Evolutionary conservation across 2,797 vertebrate species (phyloP).

Genomic region (Pempheris klunzingeri): DNA sequence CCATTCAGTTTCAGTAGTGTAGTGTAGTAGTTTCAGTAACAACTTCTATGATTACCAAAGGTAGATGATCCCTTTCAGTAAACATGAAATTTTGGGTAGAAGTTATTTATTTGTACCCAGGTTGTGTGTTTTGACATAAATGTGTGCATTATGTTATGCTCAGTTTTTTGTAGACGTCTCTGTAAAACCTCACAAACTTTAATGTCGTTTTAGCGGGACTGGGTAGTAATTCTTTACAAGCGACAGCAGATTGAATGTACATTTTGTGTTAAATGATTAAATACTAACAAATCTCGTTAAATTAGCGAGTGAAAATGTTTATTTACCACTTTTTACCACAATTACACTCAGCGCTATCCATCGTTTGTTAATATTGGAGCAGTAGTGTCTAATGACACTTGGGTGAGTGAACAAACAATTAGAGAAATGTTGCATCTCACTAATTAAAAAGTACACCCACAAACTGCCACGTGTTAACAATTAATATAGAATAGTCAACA

Average conservation of each 20-base stretch:
- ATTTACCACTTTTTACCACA: background rate
- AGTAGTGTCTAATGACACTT: no score
- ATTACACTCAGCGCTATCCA: no score
- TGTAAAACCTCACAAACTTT: background rate
- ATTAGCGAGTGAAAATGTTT: background rate
- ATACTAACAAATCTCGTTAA: conserved; percentile 10
- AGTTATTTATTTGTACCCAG: background rate
- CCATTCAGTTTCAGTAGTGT: conserved; percentile 9
- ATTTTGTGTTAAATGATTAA: conserved; percentile 19
- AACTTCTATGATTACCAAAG: conserved; percentile 4
- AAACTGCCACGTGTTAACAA: no score
- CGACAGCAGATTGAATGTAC: conserved; percentile 17
- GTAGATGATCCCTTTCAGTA: conserved; percentile 16
- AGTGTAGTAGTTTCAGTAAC: conserved; percentile 22
- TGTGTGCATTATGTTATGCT: background rate
- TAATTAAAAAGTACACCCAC: no score
- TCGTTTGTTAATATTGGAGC: no score
- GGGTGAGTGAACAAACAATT: no score
- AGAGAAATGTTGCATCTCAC: no score
- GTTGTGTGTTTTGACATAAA: background rate
- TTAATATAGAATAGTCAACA: background rate
- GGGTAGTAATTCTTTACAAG: conserved; percentile 19
- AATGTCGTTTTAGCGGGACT: background rate
- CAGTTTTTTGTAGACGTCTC: background rate
- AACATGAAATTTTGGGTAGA: conserved; percentile 8